Percentiles rank a stretch among this genome's conserved stretches.
Conservation (phyloP, 2,797 vertebrate genomes). For the Halcyon chelicuti region DNA sequence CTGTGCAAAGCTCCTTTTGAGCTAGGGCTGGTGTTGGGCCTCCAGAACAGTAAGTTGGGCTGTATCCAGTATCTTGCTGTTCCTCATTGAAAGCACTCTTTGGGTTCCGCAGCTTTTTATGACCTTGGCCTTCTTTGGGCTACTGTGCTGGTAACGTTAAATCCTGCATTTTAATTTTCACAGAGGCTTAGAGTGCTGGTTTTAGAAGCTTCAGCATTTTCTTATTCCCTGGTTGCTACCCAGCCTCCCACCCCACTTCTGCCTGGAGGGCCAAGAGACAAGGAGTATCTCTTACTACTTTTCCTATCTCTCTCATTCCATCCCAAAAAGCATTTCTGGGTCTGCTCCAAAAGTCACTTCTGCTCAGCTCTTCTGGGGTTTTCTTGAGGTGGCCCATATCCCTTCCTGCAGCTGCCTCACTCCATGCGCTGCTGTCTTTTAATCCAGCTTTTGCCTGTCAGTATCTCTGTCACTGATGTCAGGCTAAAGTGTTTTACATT, state of each 20-base stretch:
- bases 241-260: background rate
- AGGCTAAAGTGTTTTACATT: constrained; percentile 40
- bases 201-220: background rate
- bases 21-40: background rate
- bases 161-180: background rate
- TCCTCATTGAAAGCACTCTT: background rate
- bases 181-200: background rate
- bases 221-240: background rate
- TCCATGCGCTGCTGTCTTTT: background rate
- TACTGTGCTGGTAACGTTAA: background rate
- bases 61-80: background rate
- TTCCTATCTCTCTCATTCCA: background rate
- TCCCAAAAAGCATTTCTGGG: constrained; percentile 20
- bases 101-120: background rate
- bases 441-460: constrained; percentile 57
- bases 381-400: constrained; percentile 11
- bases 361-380: constrained; percentile 1
- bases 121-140: background rate
- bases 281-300: background rate
- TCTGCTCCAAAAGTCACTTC: constrained; percentile 10
- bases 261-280: background rate
- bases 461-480: constrained; percentile 52
- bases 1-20: background rate
- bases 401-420: constrained; percentile 4
- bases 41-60: background rate